phyloP scores from a whole-genome alignment of 1,140 invertebrate species.

The Asbolus verrucosus region DNA sequence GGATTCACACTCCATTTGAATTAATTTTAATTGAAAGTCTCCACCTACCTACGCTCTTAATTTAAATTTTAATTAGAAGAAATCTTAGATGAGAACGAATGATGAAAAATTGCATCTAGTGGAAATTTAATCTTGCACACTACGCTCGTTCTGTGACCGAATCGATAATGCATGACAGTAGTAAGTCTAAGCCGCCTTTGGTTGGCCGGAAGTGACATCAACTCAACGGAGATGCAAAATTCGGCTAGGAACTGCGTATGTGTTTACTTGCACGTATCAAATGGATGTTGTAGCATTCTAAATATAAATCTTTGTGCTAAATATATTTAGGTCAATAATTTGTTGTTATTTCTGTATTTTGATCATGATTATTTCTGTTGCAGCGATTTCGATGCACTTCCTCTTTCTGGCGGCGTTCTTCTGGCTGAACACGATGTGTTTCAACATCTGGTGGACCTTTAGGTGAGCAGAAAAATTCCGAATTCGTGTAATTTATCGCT shows the following conservation, averaged over 20 bases:
- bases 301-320: neutral
- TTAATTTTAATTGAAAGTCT: slow-evolving; percentile 3
- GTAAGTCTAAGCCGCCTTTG: too few relatives aligned
- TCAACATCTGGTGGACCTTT: slow-evolving; percentile 95
- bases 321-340: slow-evolving; percentile 21
- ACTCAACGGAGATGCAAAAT: too few relatives aligned
- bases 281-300: neutral
- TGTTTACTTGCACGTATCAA: too few relatives aligned
- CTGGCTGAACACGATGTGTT: slow-evolving; percentile 96
- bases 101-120: too few relatives aligned
- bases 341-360: slow-evolving; percentile 1
- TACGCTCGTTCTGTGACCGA: too few relatives aligned
- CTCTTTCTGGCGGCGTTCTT: slow-evolving; percentile 94
- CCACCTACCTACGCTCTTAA: neutral
- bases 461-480: slow-evolving; percentile 69
- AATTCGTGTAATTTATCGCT: slow-evolving; percentile 28
- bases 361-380: slow-evolving; percentile 65
- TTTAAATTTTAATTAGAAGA: neutral
- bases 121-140: too few relatives aligned
- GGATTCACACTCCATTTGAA: slow-evolving; percentile 4
- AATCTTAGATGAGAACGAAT: too few relatives aligned
- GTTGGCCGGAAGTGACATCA: too few relatives aligned
- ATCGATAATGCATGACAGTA: too few relatives aligned
- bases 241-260: too few relatives aligned
- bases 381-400: slow-evolving; percentile 90